Base-by-base conservation (phyloP, 2,113 vertebrate genomes). In the Rhadina sibilatrix region DNA sequence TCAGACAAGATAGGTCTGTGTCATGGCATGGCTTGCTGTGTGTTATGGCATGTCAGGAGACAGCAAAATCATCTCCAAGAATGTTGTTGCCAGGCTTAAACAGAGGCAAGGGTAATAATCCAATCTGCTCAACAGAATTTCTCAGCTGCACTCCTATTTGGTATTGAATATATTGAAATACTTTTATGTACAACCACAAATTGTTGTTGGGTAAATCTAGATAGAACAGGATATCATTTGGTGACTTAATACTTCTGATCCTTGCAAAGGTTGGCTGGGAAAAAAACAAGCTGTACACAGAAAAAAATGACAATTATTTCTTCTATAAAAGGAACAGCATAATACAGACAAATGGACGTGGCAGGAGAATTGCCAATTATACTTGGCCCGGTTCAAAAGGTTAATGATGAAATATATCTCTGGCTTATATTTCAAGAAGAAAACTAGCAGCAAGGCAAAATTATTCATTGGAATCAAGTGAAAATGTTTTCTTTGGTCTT, bases 361-460 rank as follows among this genome's bases (percentile, higher is more conserved):
- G 90, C 82, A 86, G 68, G 83, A 91, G 88, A 86, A 93, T 96
- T 92, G 93, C 94, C 92, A 95, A 95, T 95, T 95, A 94, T 80
- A 81, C 68, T 92, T 88, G 84, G 85, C 64, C 92, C 0, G 3
- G 87, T 91, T 96, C 94, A 90, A 89, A 85, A 97, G 87, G 95
- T 94, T 96, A 97, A 95, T 80, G 79, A 94, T 90, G 56, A 95
- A 96, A 93, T 91, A 92, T 70, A 86, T 86, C 83, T 82, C 78
- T 75, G 52, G 79, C 64, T 95, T 85, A 88, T 85, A 94, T 93
- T 93, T 95, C 85, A 88, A 93, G 79, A 93, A 83, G 68, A 83
- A 95, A 96, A 94, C 88, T 64, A 92, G 79, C 92, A 92, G 56
- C 70, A 81, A 88, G 40, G 56, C 38, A 94, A 83, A 97, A 93